Evolutionary conservation across 2,888 invertebrate genomes (phyloP).

Genomic region (Carterocephalus palaemon): DNA sequence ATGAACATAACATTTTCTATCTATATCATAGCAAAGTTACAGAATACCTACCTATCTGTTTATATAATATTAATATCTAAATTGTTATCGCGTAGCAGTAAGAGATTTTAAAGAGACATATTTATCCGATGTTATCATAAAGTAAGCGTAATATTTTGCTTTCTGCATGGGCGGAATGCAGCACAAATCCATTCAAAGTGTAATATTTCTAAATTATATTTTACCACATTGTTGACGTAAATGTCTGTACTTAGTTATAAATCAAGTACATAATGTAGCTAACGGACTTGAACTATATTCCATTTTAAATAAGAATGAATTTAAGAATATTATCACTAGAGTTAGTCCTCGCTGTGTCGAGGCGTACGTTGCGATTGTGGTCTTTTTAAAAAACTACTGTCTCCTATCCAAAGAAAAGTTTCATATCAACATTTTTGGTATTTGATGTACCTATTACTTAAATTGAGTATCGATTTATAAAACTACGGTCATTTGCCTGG

Average conservation of each 20-base stretch:
- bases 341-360: slow-evolving; percentile 38
- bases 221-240: slow-evolving; percentile 27
- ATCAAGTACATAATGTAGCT: slow-evolving; percentile 70
- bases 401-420: background rate
- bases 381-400: slow-evolving; percentile 59
- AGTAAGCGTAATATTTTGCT: slow-evolving; percentile 9
- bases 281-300: slow-evolving; percentile 68
- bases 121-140: slow-evolving; percentile 13
- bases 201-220: slow-evolving; percentile 23
- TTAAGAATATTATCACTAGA: slow-evolving; percentile 65
- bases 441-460: too few species aligned
- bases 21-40: slow-evolving; percentile 11
- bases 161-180: slow-evolving; percentile 23
- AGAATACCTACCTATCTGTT: slow-evolving; percentile 13
- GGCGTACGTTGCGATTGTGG: slow-evolving; percentile 65
- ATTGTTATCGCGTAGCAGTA: slow-evolving; percentile 17
- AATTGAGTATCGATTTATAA: too few species aligned
- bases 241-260: slow-evolving; percentile 46
- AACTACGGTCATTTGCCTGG: too few species aligned
- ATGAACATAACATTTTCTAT: slow-evolving; percentile 8
- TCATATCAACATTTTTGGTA: slow-evolving; percentile 50
- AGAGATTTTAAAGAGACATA: slow-evolving; percentile 16
- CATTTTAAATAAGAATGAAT: slow-evolving; percentile 64
- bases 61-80: slow-evolving; percentile 8
- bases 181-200: slow-evolving; percentile 22